phyloP scores from a whole-genome alignment of 2,113 vertebrate genomes.

The Piprites chloris region DNA sequence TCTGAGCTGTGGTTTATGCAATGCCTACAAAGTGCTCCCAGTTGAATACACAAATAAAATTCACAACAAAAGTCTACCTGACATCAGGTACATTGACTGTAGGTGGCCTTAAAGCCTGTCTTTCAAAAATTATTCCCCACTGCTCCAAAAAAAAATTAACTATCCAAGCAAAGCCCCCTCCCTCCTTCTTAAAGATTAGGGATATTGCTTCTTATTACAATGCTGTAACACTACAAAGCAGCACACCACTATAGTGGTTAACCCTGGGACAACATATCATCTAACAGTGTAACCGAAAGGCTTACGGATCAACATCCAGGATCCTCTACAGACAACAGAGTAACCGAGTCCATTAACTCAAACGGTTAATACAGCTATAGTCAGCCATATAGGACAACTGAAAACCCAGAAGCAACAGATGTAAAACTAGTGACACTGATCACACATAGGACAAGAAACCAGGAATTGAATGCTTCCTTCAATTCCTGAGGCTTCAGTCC shows the following conservation, averaged over 20 bases:
- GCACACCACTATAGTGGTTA: constrained; percentile 78
- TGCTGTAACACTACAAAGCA: constrained; percentile 69
- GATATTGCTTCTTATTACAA: constrained; percentile 61
- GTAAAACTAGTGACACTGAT: constrained; percentile 54
- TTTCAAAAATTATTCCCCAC: constrained; percentile 56
- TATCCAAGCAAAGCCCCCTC: constrained; percentile 47
- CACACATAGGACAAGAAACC: constrained; percentile 19
- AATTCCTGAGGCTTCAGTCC: neutral
- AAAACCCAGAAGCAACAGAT: constrained; percentile 60
- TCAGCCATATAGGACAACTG: constrained; percentile 39
- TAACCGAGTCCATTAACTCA: constrained; percentile 39
- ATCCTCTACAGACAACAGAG: constrained; percentile 30
- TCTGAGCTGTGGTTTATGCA: constrained; percentile 72
- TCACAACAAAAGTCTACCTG: constrained; percentile 78
- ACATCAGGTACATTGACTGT: constrained; percentile 75
- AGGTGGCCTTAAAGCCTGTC: constrained; percentile 57
- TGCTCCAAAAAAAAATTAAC: constrained; percentile 29
- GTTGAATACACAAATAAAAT: constrained; percentile 82
- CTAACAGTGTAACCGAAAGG: constrained; percentile 65
- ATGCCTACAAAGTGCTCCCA: constrained; percentile 96
- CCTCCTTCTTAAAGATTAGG: constrained; percentile 48
- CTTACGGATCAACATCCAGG: constrained; percentile 34
- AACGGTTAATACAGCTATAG: constrained; percentile 37
- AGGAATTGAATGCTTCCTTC: constrained; percentile 22
- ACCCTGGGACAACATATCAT: constrained; percentile 67